A percentile compares a stretch with the other conserved stretches of the same genome.
These are phyloP conservation scores for Aelia acuminata DNA, from an alignment of 2,888 invertebrate species.

Conservation along the genomic window DNA sequence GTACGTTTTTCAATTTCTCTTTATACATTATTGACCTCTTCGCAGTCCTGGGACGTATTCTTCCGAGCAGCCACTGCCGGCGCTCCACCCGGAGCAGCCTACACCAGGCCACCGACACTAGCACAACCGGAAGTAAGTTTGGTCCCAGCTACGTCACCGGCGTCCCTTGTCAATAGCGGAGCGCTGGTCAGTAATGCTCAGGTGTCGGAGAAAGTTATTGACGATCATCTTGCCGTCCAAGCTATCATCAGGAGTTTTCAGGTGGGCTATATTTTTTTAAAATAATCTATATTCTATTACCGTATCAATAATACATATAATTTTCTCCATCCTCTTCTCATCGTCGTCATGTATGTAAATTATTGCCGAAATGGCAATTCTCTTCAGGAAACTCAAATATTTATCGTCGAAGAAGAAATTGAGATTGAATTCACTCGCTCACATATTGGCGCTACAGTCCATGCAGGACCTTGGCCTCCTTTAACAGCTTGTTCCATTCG, in stretches of 20 bases:
- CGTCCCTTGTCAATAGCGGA: constrained; percentile 71
- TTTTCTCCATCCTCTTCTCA: too few relatives aligned
- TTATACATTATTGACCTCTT: background rate
- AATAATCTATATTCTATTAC: background rate
- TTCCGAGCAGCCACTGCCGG: constrained; percentile 90
- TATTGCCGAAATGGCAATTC: too few relatives aligned
- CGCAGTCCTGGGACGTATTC: constrained; percentile 92
- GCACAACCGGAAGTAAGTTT: constrained; percentile 79
- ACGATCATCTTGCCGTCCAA: constrained; percentile 98
- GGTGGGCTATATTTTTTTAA: constrained; percentile 73
- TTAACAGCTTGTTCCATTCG: too few relatives aligned
- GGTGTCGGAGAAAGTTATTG: constrained; percentile 90
- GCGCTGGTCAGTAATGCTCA: constrained; percentile 65
- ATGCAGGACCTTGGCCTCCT: too few relatives aligned
- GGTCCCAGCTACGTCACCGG: constrained; percentile 78
- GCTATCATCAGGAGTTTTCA: constrained; percentile 99
- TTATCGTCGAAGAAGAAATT: too few relatives aligned
- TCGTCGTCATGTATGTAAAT: too few relatives aligned
- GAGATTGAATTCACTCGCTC: too few relatives aligned
- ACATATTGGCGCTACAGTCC: too few relatives aligned
- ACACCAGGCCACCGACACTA: constrained; percentile 82
- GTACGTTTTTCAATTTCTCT: too few relatives aligned
- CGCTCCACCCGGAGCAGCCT: constrained; percentile 83
- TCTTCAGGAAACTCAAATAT: too few relatives aligned
- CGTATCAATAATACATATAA: too few relatives aligned